A percentile compares a stretch with the other conserved stretches of the same genome.
These are phyloP conservation scores for Oreochromis aureus DNA, from an alignment of 2,113 vertebrate species.

Conservation along the genomic window DNA sequence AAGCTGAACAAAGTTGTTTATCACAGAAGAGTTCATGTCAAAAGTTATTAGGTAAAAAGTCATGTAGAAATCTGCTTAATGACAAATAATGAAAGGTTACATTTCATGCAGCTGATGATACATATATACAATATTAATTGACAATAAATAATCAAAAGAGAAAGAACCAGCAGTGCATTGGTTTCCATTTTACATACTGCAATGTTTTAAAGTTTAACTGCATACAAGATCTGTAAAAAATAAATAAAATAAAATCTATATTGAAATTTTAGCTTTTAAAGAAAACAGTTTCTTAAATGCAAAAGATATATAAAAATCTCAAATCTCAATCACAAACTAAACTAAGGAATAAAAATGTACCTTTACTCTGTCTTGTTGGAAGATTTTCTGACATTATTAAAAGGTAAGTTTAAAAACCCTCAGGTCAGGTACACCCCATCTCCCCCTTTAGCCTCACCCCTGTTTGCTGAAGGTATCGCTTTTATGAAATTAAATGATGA, in stretches of 20 bases:
- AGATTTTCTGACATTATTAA: background rate
- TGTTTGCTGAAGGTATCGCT: background rate
- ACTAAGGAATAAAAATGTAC: background rate
- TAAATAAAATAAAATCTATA: background rate
- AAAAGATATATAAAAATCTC: background rate
- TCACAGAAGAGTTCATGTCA: too few relatives aligned
- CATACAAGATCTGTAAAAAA: background rate
- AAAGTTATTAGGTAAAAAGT: too few relatives aligned
- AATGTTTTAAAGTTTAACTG: background rate
- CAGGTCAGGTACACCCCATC: background rate
- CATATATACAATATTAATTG: too few relatives aligned
- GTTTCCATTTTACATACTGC: background rate
- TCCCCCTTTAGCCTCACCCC: background rate
- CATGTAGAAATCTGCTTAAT: too few relatives aligned
- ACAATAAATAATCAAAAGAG: background rate
- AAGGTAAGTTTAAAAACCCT: background rate
- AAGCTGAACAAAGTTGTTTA: too few relatives aligned
- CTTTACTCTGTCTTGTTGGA: background rate
- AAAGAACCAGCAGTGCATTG: background rate
- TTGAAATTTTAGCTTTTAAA: background rate
- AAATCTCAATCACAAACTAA: background rate
- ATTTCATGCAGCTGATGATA: too few relatives aligned
- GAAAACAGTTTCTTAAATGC: background rate
- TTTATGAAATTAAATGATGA: background rate
- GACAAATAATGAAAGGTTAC: too few relatives aligned